Evolutionary conservation across 2,113 vertebrate species (phyloP).

Genomic region (Neoarius graeffei): DNA sequence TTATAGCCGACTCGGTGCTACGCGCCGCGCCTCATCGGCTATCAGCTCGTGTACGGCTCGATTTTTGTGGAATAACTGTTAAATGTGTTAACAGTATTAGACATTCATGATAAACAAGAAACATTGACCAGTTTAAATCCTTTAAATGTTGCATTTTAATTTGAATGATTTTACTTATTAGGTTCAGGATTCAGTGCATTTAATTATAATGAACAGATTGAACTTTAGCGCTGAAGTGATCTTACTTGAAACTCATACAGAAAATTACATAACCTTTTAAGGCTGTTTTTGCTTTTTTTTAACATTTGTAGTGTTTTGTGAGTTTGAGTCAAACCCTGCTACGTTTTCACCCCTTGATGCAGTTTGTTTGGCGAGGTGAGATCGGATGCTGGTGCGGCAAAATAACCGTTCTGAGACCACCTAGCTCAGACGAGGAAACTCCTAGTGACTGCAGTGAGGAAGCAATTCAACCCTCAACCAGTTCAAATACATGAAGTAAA

Average conservation of each 20-base stretch:
- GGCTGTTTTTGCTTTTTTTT: background rate
- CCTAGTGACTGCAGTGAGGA: background rate
- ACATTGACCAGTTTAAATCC: background rate
- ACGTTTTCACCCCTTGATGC: background rate
- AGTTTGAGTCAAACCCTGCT: background rate
- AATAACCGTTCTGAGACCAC: background rate
- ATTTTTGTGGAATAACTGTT: too few relatives aligned
- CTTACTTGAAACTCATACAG: background rate
- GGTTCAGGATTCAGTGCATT: background rate
- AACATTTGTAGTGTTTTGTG: too few relatives aligned
- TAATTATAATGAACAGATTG: background rate
- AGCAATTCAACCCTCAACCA: background rate
- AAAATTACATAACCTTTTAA: background rate
- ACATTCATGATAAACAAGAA: background rate
- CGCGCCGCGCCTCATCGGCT: too few relatives aligned
- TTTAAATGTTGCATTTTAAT: background rate
- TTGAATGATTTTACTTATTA: background rate
- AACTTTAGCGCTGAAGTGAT: background rate
- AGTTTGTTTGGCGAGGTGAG: background rate
- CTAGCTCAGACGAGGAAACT: background rate
- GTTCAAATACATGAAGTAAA: background rate
- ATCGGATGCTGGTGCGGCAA: background rate
- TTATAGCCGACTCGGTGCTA: too few relatives aligned
- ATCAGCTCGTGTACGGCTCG: too few relatives aligned
- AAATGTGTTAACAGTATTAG: background rate